These are phyloP conservation scores for Rapana venosa DNA, from an alignment of 2,888 invertebrate genomes.

Conservation along the genomic window DNA sequence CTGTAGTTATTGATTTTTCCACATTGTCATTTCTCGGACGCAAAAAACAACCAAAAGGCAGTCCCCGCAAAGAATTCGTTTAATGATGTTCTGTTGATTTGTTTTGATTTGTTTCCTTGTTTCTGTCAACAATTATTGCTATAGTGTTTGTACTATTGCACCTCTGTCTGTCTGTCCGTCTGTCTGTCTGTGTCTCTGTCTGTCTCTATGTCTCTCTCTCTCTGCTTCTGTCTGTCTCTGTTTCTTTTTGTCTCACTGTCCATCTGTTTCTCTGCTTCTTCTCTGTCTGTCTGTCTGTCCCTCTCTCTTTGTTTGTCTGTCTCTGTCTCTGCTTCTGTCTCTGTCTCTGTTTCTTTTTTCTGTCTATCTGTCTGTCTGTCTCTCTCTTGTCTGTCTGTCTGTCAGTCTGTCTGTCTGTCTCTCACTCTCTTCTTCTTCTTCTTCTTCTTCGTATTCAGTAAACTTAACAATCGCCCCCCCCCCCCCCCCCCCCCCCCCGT, in stretches of 20 bases:
- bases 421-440: no score
- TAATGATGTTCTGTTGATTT: no score
- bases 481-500: no score
- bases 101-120: no score
- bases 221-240: neutral
- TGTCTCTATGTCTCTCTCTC: neutral
- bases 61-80: no score
- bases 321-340: slow-evolving; percentile 18
- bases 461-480: no score
- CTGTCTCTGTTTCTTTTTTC: neutral
- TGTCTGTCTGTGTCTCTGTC: neutral
- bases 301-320: neutral
- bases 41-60: no score
- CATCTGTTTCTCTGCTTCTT: neutral
- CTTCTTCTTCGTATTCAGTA: no score
- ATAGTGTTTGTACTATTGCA: neutral
- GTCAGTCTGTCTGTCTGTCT: no score
- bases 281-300: neutral
- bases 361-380: neutral
- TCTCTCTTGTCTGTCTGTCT: neutral
- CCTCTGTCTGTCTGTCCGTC: neutral
- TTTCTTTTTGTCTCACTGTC: neutral
- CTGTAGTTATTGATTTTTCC: neutral
- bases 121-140: neutral
- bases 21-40: no score